A percentile compares a stretch with the other conserved stretches of the same genome.
Conservation (phyloP, 2,888 invertebrate genomes). For the Caenorhabditis macrosperma region DNA sequence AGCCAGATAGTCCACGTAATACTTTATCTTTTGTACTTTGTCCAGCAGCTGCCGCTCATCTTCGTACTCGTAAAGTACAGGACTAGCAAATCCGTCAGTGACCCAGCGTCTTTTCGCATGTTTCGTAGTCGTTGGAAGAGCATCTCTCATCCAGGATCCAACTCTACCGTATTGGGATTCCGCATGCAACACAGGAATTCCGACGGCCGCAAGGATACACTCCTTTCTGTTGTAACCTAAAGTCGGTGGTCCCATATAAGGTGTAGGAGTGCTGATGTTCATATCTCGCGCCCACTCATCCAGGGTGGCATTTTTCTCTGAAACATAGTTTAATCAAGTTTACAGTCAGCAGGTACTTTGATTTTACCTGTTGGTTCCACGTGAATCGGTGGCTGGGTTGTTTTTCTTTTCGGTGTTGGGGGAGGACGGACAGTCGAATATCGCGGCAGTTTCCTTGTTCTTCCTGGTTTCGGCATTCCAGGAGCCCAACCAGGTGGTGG, state of each 20-base stretch:
- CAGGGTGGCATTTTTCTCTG: conserved; percentile 67
- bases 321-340: not conserved
- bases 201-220: conserved; percentile 79
- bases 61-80: conserved; percentile 80
- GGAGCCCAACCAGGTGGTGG: conserved; percentile 78
- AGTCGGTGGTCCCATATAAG: conserved; percentile 78
- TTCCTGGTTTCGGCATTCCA: conserved; percentile 77
- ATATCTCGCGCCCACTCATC: conserved; percentile 59
- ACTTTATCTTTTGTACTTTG: conserved; percentile 80
- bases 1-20: conserved; percentile 79
- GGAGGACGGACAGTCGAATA: conserved; percentile 58
- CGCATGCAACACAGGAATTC: conserved; percentile 80
- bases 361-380: conserved; percentile 43
- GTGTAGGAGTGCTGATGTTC: conserved; percentile 72
- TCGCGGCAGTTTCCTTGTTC: conserved; percentile 68
- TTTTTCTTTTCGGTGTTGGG: conserved; percentile 60
- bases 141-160: conserved; percentile 80
- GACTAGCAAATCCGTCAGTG: conserved; percentile 79
- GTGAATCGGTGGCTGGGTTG: conserved; percentile 49
- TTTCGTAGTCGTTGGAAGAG: conserved; percentile 65
- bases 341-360: not conserved
- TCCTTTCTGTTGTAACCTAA: conserved; percentile 77
- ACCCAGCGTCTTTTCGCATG: conserved; percentile 76
- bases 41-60: conserved; percentile 76
- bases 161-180: conserved; percentile 79